Conservation (phyloP, 2,113 vertebrate genomes). For the Tyto alba region DNA sequence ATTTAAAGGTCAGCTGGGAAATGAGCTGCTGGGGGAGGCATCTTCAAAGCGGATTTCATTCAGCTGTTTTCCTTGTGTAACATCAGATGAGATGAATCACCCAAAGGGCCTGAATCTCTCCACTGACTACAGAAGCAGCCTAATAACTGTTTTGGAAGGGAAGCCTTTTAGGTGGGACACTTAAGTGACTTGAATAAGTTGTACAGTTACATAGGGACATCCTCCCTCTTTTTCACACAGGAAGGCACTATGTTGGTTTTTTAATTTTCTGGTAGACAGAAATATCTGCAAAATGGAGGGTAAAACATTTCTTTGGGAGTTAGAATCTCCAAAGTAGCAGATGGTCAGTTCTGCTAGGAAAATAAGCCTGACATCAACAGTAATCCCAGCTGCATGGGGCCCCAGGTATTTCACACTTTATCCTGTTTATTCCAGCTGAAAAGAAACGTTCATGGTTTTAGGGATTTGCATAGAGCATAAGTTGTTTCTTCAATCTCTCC, state of each 20-base stretch:
- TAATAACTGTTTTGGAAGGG: neutral
- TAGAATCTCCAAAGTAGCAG: neutral
- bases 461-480: neutral
- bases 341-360: neutral
- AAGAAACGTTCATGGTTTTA: neutral
- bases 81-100: neutral
- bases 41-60: neutral
- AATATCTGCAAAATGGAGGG: neutral
- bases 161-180: neutral
- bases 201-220: neutral
- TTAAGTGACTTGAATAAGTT: neutral
- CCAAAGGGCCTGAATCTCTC: neutral
- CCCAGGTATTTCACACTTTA: neutral
- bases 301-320: neutral
- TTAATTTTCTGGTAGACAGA: neutral
- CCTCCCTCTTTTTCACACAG: neutral
- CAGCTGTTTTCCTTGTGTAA: neutral
- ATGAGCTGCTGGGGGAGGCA: neutral
- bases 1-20: neutral
- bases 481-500: neutral
- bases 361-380: neutral
- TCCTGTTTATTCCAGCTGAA: slow-evolving; percentile 4
- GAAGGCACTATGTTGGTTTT: neutral
- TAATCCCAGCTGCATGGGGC: neutral
- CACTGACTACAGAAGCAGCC: neutral